These are phyloP conservation scores for Austrolebias charrua DNA, from an alignment of 2,797 vertebrate species.

Conservation along the genomic window DNA sequence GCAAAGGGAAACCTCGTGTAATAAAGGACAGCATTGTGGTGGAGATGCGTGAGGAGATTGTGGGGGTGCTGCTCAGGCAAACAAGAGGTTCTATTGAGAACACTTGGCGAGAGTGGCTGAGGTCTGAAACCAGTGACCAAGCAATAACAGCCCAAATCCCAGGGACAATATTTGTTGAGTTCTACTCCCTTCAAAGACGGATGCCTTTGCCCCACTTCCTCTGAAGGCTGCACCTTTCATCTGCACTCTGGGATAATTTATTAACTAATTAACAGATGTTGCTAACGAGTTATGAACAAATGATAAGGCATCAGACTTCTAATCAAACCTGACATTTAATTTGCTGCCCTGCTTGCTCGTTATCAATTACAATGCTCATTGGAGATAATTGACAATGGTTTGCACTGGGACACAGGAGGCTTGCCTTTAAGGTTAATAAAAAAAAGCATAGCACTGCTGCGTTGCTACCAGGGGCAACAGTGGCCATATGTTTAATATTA, in stretches of 20 bases:
- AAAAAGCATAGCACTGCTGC: slow-evolving; percentile 47
- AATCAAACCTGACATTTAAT: slow-evolving; percentile 85
- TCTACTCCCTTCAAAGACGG: slow-evolving; percentile 72
- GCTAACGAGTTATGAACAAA: slow-evolving; percentile 83
- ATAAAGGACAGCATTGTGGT: slow-evolving; percentile 73
- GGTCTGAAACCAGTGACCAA: slow-evolving; percentile 78
- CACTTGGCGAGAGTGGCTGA: slow-evolving; percentile 59
- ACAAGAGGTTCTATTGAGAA: slow-evolving; percentile 75
- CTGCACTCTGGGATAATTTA: slow-evolving; percentile 70
- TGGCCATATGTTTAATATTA: slow-evolving; percentile 88
- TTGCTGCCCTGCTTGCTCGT: slow-evolving; percentile 80
- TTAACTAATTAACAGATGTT: slow-evolving; percentile 84
- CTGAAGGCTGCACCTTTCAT: slow-evolving; percentile 66
- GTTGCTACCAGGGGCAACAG: slow-evolving; percentile 73
- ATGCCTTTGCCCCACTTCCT: slow-evolving; percentile 73
- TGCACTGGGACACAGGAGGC: slow-evolving; percentile 62
- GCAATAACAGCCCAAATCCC: slow-evolving; percentile 78
- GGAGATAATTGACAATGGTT: slow-evolving; percentile 77
- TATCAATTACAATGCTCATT: slow-evolving; percentile 79
- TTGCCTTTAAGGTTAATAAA: slow-evolving; percentile 73
- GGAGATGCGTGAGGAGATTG: slow-evolving; percentile 63
- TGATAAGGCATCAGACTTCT: slow-evolving; percentile 83
- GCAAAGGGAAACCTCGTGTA: slow-evolving; percentile 50
- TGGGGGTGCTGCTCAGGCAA: slow-evolving; percentile 39
- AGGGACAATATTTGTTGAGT: slow-evolving; percentile 77